Evolutionary conservation across 2,888 invertebrate species (phyloP), one percentile per base, ranked within the genome.

Genomic region (Drosophila tanythrix): DNA sequence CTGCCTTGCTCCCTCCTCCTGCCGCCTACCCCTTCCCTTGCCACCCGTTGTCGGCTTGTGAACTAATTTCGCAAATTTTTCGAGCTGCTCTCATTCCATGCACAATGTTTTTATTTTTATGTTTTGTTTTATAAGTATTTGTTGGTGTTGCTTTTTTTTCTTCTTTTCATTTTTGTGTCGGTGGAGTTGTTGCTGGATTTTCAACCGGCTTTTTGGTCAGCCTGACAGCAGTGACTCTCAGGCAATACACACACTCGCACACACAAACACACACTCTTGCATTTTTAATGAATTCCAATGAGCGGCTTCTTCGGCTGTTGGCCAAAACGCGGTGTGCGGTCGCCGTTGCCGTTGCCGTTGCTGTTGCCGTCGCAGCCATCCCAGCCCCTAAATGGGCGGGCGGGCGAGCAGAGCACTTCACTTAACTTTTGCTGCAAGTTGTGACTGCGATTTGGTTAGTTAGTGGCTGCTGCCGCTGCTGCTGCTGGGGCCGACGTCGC

Each of bases 271-370:
- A 76, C 73, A 76, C 83, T 79, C 77, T 71, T 91, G 90, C 79
- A 91, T 91, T 91, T 92, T 92, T 92, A 92, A 91, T 92, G 90
- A 91, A 92, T 91, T 92, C 90, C 90, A 88, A 88, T 90, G 87
- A 90, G 83, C 86, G 70, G 83, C 82, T 71, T 81, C 79, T 76
- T 69, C 71, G 89, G 89, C 76, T 66, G 81, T 70, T 82, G 89
- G 76, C 66, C 85, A 76, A 89, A 91, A 86, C 90, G 79, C 80
- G 86, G 89, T 91, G 90, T 91, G 90, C 90, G 90, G 90, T 91
- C 90, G 82, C 78, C 68, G 83, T 65, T 67, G 33, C 11, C 25
- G 90, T 90, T 91, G 81, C 76, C 68, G 76, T 81, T 83, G 76
- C 56, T 62, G 33, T 68, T 78, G 33, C 21, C 65, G 78, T 56